Conservation (phyloP, 2,113 vertebrate species). For the Sarotherodon lohbergeri region DNA sequence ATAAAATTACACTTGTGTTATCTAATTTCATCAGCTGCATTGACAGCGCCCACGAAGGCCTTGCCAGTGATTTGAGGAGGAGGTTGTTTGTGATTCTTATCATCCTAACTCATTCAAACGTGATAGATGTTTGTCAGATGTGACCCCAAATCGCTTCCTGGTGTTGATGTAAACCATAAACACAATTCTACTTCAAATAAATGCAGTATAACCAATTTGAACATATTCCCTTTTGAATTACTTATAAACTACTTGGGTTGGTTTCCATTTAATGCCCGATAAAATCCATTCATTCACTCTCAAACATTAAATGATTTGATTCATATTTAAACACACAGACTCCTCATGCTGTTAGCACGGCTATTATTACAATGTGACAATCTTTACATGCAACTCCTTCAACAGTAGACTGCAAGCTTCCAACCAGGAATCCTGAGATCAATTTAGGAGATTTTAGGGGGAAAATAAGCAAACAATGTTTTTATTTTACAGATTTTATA, state of each 20-base stretch:
- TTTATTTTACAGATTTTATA: not conserved
- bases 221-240: not conserved
- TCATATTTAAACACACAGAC: not conserved
- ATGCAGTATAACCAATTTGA: not conserved
- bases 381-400: not conserved
- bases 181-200: not conserved
- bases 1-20: slow-evolving; percentile 65
- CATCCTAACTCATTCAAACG: not conserved
- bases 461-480: rapidly evolving
- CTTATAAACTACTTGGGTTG: not conserved
- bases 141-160: not conserved
- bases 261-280: not conserved
- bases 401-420: not conserved
- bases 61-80: not conserved
- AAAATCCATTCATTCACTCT: not conserved
- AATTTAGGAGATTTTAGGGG: not conserved
- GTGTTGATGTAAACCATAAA: not conserved
- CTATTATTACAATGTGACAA: not conserved
- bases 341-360: not conserved
- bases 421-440: rapidly evolving
- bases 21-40: slow-evolving; percentile 61
- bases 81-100: not conserved
- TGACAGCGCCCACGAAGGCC: not conserved
- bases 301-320: not conserved
- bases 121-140: slow-evolving; percentile 3